Base-by-base conservation (phyloP, 2,113 vertebrate genomes). In the Erythrocercus mccallii region DNA sequence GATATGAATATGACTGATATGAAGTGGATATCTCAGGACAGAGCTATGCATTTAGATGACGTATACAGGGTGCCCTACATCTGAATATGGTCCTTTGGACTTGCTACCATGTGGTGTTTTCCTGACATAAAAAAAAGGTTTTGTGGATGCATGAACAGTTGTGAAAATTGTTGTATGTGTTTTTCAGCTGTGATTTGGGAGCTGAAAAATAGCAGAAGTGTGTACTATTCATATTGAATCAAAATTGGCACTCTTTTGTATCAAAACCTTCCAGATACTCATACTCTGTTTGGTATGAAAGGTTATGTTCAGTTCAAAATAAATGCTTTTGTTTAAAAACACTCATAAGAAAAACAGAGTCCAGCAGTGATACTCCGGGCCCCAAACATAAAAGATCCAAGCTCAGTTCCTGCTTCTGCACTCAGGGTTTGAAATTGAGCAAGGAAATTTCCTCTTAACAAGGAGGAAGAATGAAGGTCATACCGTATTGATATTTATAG, bases 281-380 rank as follows among this genome's bases (percentile, higher is more conserved):
- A 0, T 11, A 18, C n/a, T 88, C 81, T 5, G 3, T 69, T 87
- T 81, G 30, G 7, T 38, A 58, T 45, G 54, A 90, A 91, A 65
- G 0, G 1, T 62, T 60, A 19, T 51, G 45, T 45, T 86, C 77
- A 57, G 35, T 50, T 76, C 66, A 86, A 90, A 71, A 77, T 42
- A 83, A 93, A 79, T 53, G 9, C 47, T 91, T 93, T 91, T 85
- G 15, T 86, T 89, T 62, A 62, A 35, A 89, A 81, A 33, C 7
- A 7, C 66, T 61, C 6, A 0, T 66, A 54, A 86, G 58, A 65
- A 80, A 82, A 88, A 27, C 22, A 30, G 11, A 17, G 25, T 50
- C 50, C 66, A 69, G 33, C 48, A 65, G 54, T 38, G 60, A 81
- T 51, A 44, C 8, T 94, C 16, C 8, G 4, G 54, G 12, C 8